phyloP scores from a whole-genome alignment of 2,113 vertebrate genomes.

The Rhabdornis inornatus region DNA sequence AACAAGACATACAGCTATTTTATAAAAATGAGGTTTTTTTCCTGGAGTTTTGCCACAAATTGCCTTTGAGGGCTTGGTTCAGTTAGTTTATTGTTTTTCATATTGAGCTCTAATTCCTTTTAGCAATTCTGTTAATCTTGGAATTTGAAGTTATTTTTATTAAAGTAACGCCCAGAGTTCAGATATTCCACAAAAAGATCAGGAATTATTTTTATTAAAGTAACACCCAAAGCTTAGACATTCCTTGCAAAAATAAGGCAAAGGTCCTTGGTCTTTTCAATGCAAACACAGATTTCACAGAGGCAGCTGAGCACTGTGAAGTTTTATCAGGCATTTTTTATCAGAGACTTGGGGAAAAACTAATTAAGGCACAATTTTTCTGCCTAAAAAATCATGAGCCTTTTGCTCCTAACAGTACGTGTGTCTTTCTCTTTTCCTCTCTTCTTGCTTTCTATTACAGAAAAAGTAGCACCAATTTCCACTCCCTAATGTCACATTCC shows the following conservation, averaged over 20 bases:
- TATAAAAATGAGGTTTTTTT: background rate
- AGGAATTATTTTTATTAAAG: slow-evolving; percentile 58
- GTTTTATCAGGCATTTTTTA: background rate
- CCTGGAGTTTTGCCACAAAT: slow-evolving; percentile 32
- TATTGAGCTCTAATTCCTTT: slow-evolving; percentile 39
- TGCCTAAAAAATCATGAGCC: background rate
- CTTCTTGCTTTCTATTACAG: background rate
- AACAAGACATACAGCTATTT: background rate
- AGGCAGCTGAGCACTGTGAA: background rate
- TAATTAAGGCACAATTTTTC: background rate
- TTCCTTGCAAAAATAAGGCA: slow-evolving; percentile 21
- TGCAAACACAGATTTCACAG: background rate
- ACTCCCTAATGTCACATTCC: background rate
- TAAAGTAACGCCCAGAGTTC: slow-evolving; percentile 53
- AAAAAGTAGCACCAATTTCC: background rate
- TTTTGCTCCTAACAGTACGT: background rate
- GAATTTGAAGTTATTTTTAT: slow-evolving; percentile 54
- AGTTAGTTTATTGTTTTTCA: slow-evolving; percentile 46
- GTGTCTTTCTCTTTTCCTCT: background rate
- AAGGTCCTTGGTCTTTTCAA: background rate
- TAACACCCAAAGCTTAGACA: slow-evolving; percentile 51
- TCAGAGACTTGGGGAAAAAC: background rate
- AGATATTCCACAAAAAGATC: slow-evolving; percentile 34
- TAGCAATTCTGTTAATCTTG: slow-evolving; percentile 50
- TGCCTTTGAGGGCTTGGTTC: slow-evolving; percentile 54